Base-by-base conservation (phyloP, 2,888 invertebrate genomes). In the Copidosoma aretas region DNA sequence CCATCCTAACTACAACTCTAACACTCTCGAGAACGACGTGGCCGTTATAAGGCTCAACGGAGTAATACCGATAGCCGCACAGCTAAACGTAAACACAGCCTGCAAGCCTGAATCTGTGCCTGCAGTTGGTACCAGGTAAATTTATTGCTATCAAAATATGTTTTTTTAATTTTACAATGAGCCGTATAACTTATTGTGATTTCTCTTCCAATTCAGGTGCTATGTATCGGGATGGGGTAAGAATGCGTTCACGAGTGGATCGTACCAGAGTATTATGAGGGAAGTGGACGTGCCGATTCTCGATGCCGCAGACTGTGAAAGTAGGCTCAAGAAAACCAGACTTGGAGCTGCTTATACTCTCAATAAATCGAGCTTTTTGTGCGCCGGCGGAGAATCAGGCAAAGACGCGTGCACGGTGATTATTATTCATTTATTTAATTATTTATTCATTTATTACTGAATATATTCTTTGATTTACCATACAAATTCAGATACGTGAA, bases 181-280 rank as follows among this genome's bases (percentile, higher is more conserved):
- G 3, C 8, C 8, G 32, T 8, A 32, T 32, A 32, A 32, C 4
- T 32, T 32, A 3, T 32, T 32, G n/a, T n/a, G 52, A 52, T 22
- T 53, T n/a, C 12, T 19, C 3, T 1, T 63, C 3, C 10, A 22
- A 21, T 39, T 41, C 21, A 86, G 86, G 71, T 91, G 91, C 77
- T 87, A 86, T 84, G 91, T 92, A 0, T 86, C 91, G n/a, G 96
- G 96, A 15, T 96, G 95, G 94, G 96, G 96, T 17, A 92, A 93
- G 80, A 87, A 93, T 74, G 89, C 91, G 74, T 96, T 92, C 72
- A 52, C 82, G 3, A 78, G 60, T 17, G 86, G 82, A 81, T 85
- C 83, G 71, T 89, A 88, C 77, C 90, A 92, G 80, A 87, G 88
- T 73, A 90, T 91, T 46, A 84, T 91, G 79, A 92, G 91, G 78